Base-by-base conservation (phyloP, 2,113 vertebrate species). In the Morone saxatilis region DNA sequence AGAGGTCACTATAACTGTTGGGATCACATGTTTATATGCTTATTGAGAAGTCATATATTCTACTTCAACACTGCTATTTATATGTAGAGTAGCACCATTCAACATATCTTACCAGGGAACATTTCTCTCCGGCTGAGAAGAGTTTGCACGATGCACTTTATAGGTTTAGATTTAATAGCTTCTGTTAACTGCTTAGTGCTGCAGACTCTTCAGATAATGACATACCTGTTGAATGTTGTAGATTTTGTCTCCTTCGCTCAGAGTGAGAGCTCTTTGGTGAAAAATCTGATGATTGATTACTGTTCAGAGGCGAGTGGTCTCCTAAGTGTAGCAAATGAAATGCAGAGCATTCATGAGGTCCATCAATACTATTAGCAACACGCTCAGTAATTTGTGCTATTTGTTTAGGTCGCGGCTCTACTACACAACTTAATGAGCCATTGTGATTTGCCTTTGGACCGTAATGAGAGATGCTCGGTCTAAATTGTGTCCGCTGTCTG, bases 241-340 rank as follows among this genome's bases (percentile, higher is more conserved):
- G 67, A 53, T 53, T 76, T 69, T n/a, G 25, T 38, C 5, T 71
- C 8, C 41, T 54, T 61, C 53, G n/a, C 22, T 53, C 54, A 41
- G 51, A 61, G 45, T 16, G 38, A 31, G 31, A 31, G 38, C 53
- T 81, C 20, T 54, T 62, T 76, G n/a, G 16, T 22, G 13, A 43
- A 65, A 80, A 72, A 78, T 62, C 0, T 60, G n/a, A 74, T 71
- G 77, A 86, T 38, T 85, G 73, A 92, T 88, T 70, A 72, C 50
- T 66, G 48, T 56, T 88, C 43, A 68, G 57, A 80, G 76, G 19
- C 3, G 0, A 90, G 51, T 38, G 51, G 67, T 78, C 16, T 8
- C 17, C 14, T 74, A 47, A 86, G 66, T 60, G 45, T 50, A 59
- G 61, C 19, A 76, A 88, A 76, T 78, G 31, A 78, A 86, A 80